Evolutionary conservation across 2,888 invertebrate genomes (phyloP).

Genomic region (Andricus curvator): DNA sequence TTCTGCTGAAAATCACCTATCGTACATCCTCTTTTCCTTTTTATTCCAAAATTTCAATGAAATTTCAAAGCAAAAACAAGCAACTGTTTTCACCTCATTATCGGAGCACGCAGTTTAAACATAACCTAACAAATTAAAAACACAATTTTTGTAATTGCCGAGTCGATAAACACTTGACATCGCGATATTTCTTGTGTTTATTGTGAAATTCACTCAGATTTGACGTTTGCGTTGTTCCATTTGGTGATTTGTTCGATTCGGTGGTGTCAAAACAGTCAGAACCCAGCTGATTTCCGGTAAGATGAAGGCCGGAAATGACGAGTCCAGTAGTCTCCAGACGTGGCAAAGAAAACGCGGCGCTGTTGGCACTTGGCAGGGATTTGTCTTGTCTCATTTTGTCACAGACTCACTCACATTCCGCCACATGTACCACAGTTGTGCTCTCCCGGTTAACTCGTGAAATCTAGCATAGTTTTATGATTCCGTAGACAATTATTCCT

Average conservation of each 20-base stretch:
- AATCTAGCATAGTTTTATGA: constrained; percentile 17
- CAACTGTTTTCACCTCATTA: background rate
- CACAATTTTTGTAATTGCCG: background rate
- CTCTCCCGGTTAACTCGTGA: background rate
- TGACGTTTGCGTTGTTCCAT: background rate
- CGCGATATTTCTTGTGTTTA: constrained; percentile 12
- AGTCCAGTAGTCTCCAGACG: constrained; percentile 55
- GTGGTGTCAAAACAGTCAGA: background rate
- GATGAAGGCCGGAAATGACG: constrained; percentile 52
- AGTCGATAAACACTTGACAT: background rate
- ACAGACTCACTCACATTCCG: constrained; percentile 52
- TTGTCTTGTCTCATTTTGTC: constrained; percentile 48
- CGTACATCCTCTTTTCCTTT: background rate
- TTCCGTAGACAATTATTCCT: background rate
- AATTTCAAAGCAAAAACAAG: background rate
- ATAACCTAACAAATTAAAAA: background rate
- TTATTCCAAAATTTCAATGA: no score
- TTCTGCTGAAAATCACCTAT: background rate
- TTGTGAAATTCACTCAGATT: background rate
- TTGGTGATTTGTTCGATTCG: background rate
- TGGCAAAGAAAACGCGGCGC: constrained; percentile 57
- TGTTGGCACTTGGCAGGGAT: constrained; percentile 56
- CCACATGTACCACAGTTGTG: constrained; percentile 48
- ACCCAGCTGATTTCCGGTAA: constrained; percentile 26
- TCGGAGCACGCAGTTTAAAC: background rate